Evolutionary conservation across 1,140 invertebrate genomes (phyloP), one percentile per base, ranked within the genome.

Genomic region (Calosoma granatense): DNA sequence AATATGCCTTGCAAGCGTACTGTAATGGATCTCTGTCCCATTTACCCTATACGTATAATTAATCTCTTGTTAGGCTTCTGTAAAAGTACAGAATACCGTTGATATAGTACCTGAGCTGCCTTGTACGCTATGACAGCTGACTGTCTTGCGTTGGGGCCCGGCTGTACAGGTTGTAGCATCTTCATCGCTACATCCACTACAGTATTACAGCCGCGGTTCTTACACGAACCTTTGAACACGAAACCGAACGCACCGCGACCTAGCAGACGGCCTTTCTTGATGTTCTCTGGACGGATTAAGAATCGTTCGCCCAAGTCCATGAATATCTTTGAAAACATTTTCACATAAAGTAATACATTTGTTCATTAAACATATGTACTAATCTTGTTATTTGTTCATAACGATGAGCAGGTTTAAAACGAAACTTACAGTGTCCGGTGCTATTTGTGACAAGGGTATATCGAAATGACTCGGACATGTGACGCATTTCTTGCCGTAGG

Each of bases 241-340:
- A 97, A 95, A 1, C 97, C 96, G 78, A 98, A 99, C 0, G 94
- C 94, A 0, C 97, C 97, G 26, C 94, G 83, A 0, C 97, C 97
- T n/a, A 96, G 73, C 67, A 93, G 76, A 58, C 83, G 81, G 0
- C 88, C 90, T 53, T 87, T 75, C 26, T 84, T 82, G 2, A 98
- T 81, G 57, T 86, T 83, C 41, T 93, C 86, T 36, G 87, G 81
- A 60, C 83, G 82, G 43, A 96, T 88, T 0, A 94, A 75, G 56
- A 87, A 79, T 43, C 84, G 76, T 22, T 88, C 83, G 1, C 87
- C 88, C 15, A 98, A 76, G 74, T 98, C 95, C 57, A 90, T 76
- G 64, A 98, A 94, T 26, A 93, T 81, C 80, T 88, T 68, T 17
- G 41, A 47, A 0, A 9, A 51, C 9, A 51, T 51, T 51, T 51